Evolutionary conservation across 2,113 vertebrate species (phyloP).

Genomic region (Pseudolaguvia tuberculata): DNA sequence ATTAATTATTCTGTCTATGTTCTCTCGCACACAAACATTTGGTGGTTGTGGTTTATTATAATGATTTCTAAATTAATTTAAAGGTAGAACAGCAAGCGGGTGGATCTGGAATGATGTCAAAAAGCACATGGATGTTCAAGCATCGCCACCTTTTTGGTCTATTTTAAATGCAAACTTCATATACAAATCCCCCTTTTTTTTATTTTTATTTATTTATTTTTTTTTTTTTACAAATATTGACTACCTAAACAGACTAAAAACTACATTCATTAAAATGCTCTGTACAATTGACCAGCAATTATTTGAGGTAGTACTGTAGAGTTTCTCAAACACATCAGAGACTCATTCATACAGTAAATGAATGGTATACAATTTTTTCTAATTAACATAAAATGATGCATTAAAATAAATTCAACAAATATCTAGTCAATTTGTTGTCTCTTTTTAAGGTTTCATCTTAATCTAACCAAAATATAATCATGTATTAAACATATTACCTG

Average conservation of each 20-base stretch:
- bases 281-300: conserved; percentile 40
- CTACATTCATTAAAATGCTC: conserved; percentile 16
- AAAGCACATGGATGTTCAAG: background rate
- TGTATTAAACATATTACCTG: conserved; percentile 10
- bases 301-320: conserved; percentile 68
- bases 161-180: conserved; percentile 53
- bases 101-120: background rate
- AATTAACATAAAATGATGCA: no score
- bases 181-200: conserved; percentile 47
- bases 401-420: background rate
- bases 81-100: background rate
- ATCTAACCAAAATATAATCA: conserved; percentile 12
- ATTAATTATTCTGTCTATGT: no score
- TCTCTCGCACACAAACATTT: no score
- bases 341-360: conserved; percentile 61
- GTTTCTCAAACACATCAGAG: conserved; percentile 13
- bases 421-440: conserved; percentile 31
- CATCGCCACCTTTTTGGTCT: background rate
- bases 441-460: conserved; percentile 43
- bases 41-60: no score
- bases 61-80: background rate
- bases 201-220: conserved; percentile 46
- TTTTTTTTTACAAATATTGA: background rate
- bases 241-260: conserved; percentile 1
- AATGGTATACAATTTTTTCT: conserved; percentile 21